Evolutionary conservation across 2,113 vertebrate genomes (phyloP).

Genomic region (Sinocyclocheilus rhinocerous): DNA sequence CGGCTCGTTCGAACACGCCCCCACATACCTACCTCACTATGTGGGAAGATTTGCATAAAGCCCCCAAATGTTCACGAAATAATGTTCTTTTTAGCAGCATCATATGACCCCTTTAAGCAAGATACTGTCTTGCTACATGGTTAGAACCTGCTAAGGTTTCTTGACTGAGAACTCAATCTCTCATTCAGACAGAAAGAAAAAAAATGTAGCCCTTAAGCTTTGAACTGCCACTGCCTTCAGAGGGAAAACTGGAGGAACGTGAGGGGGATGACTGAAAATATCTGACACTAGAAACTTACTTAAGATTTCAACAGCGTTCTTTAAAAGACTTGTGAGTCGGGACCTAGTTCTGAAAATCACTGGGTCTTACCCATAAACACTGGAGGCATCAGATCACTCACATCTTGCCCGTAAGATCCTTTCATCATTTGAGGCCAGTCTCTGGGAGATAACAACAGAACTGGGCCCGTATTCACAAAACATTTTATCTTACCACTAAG

Average conservation of each 20-base stretch:
- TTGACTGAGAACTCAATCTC: slow-evolving; percentile 38
- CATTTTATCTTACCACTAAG: too few relatives aligned
- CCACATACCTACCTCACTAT: too few relatives aligned
- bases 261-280: neutral
- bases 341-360: slow-evolving; percentile 32
- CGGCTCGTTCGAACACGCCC: too few relatives aligned
- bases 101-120: too few relatives aligned
- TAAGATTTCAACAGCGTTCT: slow-evolving; percentile 35
- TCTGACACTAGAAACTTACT: slow-evolving; percentile 42
- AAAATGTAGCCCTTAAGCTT: slow-evolving; percentile 10
- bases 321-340: slow-evolving; percentile 31
- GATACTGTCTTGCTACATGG: neutral
- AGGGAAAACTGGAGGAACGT: slow-evolving; percentile 7
- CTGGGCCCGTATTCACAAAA: neutral
- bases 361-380: slow-evolving; percentile 16
- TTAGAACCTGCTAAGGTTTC: neutral
- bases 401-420: slow-evolving; percentile 1
- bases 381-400: slow-evolving; percentile 20
- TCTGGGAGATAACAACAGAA: neutral
- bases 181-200: slow-evolving; percentile 13
- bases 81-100: too few relatives aligned
- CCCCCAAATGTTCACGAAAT: too few relatives aligned
- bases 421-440: neutral
- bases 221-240: slow-evolving; percentile 49
- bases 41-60: too few relatives aligned